Percentiles rank a stretch among this genome's conserved stretches.
Conservation (phyloP, 2,113 vertebrate species). For the Galbula dea region DNA sequence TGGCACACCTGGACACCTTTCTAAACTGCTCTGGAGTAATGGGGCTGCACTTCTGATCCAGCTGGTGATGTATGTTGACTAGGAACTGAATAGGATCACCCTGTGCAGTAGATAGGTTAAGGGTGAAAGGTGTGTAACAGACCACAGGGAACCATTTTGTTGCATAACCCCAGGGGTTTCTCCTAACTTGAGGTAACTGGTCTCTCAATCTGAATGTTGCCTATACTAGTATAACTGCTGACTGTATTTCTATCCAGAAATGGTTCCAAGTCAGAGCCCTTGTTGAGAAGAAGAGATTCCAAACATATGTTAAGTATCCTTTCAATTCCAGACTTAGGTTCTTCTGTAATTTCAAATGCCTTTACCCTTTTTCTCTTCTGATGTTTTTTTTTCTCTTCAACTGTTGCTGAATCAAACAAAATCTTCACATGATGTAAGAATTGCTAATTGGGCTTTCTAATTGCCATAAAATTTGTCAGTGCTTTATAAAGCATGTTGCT, state of each 20-base stretch:
- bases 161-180: rapidly evolving
- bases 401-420: neutral
- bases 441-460: slow-evolving; percentile 14
- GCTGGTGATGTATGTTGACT: neutral
- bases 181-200: neutral
- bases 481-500: neutral
- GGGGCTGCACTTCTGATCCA: neutral
- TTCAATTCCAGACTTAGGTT: neutral
- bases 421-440: neutral
- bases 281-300: neutral
- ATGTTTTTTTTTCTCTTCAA: neutral
- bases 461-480: neutral
- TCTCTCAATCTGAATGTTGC: neutral
- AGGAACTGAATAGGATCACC: neutral
- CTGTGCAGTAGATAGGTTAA: neutral
- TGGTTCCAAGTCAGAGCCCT: neutral
- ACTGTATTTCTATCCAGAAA: neutral
- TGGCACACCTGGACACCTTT: neutral
- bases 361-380: neutral
- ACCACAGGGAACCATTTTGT: neutral
- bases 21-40: neutral
- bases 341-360: neutral
- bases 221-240: neutral
- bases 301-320: neutral
- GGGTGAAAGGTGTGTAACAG: neutral